These are phyloP conservation scores for Potamilus streckersoni DNA, from an alignment of 1,140 invertebrate species.

Conservation along the genomic window DNA sequence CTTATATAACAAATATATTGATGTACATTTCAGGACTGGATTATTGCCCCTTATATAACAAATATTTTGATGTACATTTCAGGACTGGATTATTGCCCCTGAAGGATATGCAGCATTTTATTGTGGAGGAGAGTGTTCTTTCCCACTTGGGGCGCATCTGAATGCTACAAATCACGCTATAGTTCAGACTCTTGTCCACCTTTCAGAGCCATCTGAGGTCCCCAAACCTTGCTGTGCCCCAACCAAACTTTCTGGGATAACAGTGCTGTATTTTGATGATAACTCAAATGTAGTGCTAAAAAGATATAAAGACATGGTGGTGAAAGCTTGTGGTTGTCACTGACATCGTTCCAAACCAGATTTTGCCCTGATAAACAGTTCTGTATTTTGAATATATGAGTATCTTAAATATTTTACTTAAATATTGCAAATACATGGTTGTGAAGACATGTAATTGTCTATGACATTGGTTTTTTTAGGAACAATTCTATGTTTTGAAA, in stretches of 20 bases:
- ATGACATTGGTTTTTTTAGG: conserved; percentile 56
- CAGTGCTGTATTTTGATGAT: conserved; percentile 77
- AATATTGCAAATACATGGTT: conserved; percentile 78
- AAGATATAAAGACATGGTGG: conserved; percentile 77
- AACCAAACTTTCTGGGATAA: conserved; percentile 72
- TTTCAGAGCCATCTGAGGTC: conserved; percentile 73
- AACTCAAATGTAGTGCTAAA: conserved; percentile 77
- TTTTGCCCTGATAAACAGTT: conserved; percentile 76
- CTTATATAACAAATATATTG: neutral
- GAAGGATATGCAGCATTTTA: conserved; percentile 76
- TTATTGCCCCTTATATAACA: conserved; percentile 71
- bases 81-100: conserved; percentile 75
- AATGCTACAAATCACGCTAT: conserved; percentile 80
- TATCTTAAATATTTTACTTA: conserved; percentile 76
- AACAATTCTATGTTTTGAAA: too few species aligned
- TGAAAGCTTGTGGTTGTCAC: conserved; percentile 75
- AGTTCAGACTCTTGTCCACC: conserved; percentile 75
- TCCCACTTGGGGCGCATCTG: conserved; percentile 71
- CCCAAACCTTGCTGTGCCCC: conserved; percentile 76
- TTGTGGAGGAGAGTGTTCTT: conserved; percentile 76
- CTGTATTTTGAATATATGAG: conserved; percentile 74
- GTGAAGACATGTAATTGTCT: conserved; percentile 78
- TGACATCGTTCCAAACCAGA: conserved; percentile 69
- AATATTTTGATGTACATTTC: conserved; percentile 21
- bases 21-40: conserved; percentile 70